phyloP scores from a whole-genome alignment of 2,888 invertebrate genomes.

The Lasioglossum vierecki region DNA sequence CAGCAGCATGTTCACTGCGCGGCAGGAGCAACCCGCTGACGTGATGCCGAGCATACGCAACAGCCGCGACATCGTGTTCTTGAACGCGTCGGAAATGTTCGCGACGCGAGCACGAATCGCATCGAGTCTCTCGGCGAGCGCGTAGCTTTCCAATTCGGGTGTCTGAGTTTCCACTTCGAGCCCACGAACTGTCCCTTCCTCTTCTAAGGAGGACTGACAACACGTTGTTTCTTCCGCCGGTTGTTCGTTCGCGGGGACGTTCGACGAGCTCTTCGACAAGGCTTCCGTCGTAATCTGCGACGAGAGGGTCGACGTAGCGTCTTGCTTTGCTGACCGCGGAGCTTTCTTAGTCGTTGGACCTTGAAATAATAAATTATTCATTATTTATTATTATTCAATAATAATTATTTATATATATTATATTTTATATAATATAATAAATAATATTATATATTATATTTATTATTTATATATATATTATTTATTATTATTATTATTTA shows the following conservation, averaged over 20 bases:
- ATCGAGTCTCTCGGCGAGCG: background rate
- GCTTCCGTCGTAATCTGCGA: no score
- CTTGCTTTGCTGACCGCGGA: background rate
- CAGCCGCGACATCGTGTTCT: background rate
- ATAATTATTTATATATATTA: no score
- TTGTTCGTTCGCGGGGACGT: no score
- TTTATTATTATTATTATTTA: no score
- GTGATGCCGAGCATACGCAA: accelerated
- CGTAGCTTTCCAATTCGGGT: background rate
- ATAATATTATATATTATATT: no score
- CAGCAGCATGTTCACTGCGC: constrained; percentile 15
- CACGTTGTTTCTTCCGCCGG: background rate
- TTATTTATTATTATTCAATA: no score
- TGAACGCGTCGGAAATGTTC: background rate
- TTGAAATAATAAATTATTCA: no score
- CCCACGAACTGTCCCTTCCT: background rate
- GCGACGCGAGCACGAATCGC: background rate
- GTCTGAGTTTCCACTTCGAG: constrained; percentile 12
- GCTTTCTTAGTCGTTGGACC: background rate
- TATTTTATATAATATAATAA: no score
- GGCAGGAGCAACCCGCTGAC: background rate
- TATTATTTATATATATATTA: no score
- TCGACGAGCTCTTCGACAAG: no score
- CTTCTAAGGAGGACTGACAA: background rate
- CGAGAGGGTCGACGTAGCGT: no score